Evolutionary conservation across 2,888 invertebrate genomes (phyloP).

Genomic region (Petrophora chlorosata): DNA sequence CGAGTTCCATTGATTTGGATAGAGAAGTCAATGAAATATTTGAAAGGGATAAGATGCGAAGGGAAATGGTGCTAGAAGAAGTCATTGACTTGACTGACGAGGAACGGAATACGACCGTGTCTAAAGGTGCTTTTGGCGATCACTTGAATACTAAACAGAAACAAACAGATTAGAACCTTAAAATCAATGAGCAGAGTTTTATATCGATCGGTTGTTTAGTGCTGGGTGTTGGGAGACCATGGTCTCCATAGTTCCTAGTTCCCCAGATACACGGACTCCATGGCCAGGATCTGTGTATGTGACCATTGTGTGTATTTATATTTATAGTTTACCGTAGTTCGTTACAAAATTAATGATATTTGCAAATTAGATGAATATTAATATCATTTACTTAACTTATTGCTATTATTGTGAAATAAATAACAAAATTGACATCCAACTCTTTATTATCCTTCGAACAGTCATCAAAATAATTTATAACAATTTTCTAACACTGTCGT

Average conservation of each 20-base stretch:
- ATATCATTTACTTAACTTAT: no score
- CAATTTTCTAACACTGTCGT: conserved; percentile 84
- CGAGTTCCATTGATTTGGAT: conserved; percentile 71
- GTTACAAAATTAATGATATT: no score
- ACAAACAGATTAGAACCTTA: not conserved
- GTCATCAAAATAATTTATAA: conserved; percentile 86
- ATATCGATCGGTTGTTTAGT: no score
- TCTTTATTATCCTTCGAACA: conserved; percentile 85
- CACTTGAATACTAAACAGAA: conserved; percentile 36
- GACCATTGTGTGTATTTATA: no score
- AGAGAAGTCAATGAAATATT: conserved; percentile 73
- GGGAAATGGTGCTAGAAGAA: conserved; percentile 36
- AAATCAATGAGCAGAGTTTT: no score
- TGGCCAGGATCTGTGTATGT: no score
- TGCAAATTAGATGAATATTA: not conserved
- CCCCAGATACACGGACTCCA: no score
- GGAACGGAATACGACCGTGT: conserved; percentile 45
- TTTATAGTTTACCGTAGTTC: no score
- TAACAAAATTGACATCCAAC: conserved; percentile 80
- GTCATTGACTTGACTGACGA: conserved; percentile 42
- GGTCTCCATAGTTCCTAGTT: no score
- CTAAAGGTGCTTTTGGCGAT: conserved; percentile 60
- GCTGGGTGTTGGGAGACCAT: no score
- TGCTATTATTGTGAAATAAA: conserved; percentile 48
- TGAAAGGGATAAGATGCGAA: conserved; percentile 56